A percentile compares a stretch with the other conserved stretches of the same genome.
Conservation (phyloP, 2,888 invertebrate species). For the Harmothoe impar region DNA sequence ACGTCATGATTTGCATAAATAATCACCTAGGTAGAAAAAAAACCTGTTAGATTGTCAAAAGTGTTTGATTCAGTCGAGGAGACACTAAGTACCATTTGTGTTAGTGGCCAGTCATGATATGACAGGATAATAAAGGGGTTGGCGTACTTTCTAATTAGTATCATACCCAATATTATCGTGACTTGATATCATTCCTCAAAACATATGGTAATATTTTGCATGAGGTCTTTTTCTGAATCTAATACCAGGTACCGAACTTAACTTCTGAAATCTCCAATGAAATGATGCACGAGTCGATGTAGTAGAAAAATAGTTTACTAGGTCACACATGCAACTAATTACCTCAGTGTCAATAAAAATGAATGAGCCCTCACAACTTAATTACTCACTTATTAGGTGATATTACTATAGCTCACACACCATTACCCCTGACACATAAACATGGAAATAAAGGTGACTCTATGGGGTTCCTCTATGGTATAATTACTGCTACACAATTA, state of each 20-base stretch:
- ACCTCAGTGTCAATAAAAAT: neutral
- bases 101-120: too few species aligned
- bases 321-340: neutral
- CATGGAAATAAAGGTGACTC: neutral
- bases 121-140: neutral
- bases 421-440: neutral
- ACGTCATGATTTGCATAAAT: conserved; percentile 37
- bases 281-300: neutral
- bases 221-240: neutral
- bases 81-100: neutral
- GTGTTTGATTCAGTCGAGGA: neutral
- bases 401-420: neutral
- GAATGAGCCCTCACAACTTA: neutral
- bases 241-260: neutral
- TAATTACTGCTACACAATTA: neutral
- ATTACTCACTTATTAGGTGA: neutral
- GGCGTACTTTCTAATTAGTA: neutral
- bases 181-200: neutral
- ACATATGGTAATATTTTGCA: neutral
- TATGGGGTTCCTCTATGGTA: neutral
- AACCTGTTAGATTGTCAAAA: neutral
- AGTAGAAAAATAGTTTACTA: neutral
- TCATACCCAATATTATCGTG: neutral
- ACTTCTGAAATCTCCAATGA: neutral
- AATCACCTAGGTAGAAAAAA: conserved; percentile 21